These are phyloP conservation scores for Gallinago paraguaiae DNA, from an alignment of 2,113 vertebrate species.

Conservation along the genomic window DNA sequence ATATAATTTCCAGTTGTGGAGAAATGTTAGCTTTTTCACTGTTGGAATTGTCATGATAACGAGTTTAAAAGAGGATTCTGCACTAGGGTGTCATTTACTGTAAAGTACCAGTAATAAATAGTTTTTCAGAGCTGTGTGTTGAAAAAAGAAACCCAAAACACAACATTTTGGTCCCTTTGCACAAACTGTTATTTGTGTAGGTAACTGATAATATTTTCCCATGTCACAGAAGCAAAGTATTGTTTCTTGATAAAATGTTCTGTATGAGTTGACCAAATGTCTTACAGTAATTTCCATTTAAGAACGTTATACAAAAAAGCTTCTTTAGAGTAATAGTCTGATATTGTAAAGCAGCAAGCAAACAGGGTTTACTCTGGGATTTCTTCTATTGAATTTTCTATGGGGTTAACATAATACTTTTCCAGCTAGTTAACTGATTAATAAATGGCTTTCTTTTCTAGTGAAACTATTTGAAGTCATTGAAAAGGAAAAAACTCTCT, in stretches of 20 bases:
- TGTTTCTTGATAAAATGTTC: background rate
- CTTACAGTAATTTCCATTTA: background rate
- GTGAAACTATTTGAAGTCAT: slow-evolving; percentile 98
- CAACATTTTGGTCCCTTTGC: background rate
- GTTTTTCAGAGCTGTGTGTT: background rate
- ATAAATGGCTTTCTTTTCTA: slow-evolving; percentile 58
- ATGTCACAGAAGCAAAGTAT: background rate
- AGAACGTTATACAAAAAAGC: background rate
- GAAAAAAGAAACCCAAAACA: background rate
- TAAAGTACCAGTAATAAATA: background rate
- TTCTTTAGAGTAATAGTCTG: background rate
- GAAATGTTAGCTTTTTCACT: background rate
- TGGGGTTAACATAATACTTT: background rate
- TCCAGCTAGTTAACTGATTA: background rate
- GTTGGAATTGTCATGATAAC: background rate
- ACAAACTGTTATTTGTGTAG: background rate
- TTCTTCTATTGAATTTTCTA: background rate
- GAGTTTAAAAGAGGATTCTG: background rate
- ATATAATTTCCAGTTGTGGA: background rate
- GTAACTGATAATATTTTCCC: background rate
- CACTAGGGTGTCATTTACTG: background rate
- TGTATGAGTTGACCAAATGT: background rate
- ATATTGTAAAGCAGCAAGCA: background rate
- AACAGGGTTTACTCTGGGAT: background rate
- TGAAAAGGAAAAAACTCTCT: slow-evolving; percentile 96